Evolutionary conservation across 1,140 invertebrate genomes (phyloP).

Genomic region (Leptinotarsa lineolata): DNA sequence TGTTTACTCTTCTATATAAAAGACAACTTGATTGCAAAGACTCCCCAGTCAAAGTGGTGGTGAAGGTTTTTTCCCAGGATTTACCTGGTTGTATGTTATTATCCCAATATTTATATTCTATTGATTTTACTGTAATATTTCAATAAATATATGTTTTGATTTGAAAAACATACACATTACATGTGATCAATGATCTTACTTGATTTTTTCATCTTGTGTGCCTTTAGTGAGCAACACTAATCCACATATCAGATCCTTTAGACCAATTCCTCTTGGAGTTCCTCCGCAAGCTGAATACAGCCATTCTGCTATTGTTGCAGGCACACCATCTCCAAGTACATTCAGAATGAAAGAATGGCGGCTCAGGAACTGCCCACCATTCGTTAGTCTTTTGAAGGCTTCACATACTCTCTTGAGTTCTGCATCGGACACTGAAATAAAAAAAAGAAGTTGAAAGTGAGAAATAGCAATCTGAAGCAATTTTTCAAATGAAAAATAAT

Average conservation of each 20-base stretch:
- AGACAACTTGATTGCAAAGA: too few relatives aligned
- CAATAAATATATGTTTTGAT: too few relatives aligned
- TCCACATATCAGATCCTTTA: slow-evolving; percentile 81
- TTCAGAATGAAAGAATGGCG: slow-evolving; percentile 77
- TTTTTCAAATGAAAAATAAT: too few relatives aligned
- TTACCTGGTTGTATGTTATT: too few relatives aligned
- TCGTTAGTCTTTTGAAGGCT: slow-evolving; percentile 81
- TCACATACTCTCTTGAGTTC: slow-evolving; percentile 81
- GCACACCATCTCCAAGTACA: slow-evolving; percentile 83
- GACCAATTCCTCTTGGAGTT: slow-evolving; percentile 75
- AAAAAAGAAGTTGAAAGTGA: not conserved
- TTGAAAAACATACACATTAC: too few relatives aligned
- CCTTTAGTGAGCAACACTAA: slow-evolving; percentile 83
- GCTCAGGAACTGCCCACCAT: slow-evolving; percentile 69
- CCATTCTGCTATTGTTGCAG: slow-evolving; percentile 75
- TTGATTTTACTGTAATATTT: too few relatives aligned
- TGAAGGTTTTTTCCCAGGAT: too few relatives aligned
- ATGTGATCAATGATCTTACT: slow-evolving; percentile 62
- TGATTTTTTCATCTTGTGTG: slow-evolving; percentile 81
- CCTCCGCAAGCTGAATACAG: slow-evolving; percentile 83
- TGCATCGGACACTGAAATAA: slow-evolving; percentile 72
- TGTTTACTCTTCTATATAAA: too few relatives aligned
- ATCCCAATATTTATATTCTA: too few relatives aligned
- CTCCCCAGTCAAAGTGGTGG: too few relatives aligned
- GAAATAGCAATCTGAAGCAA: too few relatives aligned